phyloP scores from a whole-genome alignment of 2,113 vertebrate species.

The Verasper variegatus region DNA sequence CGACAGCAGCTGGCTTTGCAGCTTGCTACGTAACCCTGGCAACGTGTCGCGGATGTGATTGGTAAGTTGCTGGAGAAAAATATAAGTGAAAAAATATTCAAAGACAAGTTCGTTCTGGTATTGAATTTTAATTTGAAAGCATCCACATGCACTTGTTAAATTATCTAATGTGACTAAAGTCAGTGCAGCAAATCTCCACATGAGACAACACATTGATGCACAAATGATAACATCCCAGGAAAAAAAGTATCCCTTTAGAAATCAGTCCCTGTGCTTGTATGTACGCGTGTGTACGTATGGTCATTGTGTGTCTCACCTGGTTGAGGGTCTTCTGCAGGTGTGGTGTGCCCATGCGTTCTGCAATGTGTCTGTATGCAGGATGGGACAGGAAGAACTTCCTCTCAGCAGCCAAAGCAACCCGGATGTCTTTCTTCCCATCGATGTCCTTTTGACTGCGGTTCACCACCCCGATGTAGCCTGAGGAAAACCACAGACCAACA shows the following conservation, averaged over 20 bases:
- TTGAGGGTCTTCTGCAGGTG: slow-evolving; percentile 93
- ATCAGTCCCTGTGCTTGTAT: not conserved
- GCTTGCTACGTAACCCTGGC: slow-evolving; percentile 91
- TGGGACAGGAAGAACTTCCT: slow-evolving; percentile 98
- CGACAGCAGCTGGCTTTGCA: slow-evolving; percentile 93
- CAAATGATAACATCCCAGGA: no score
- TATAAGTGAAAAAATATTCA: not conserved
- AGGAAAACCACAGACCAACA: not conserved
- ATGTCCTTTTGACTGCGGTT: slow-evolving; percentile 99
- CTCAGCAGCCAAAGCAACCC: slow-evolving; percentile 89
- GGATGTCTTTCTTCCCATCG: slow-evolving; percentile 94
- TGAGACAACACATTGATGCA: not conserved
- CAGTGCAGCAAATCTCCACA: not conserved
- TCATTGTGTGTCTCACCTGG: slow-evolving; percentile 82
- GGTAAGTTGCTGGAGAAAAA: slow-evolving; percentile 90
- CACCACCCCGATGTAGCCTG: slow-evolving; percentile 96
- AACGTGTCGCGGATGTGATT: slow-evolving; percentile 97
- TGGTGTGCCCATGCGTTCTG: slow-evolving; percentile 95
- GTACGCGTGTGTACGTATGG: no score
- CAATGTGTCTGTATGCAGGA: slow-evolving; percentile 93
- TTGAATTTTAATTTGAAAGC: not conserved
- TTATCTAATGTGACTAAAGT: not conserved
- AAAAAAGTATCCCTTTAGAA: no score
- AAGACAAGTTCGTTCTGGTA: not conserved
- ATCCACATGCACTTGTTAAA: not conserved